Percentiles rank a stretch among this genome's conserved stretches.
These are phyloP conservation scores for Penaeus indicus DNA, from an alignment of 1,140 invertebrate genomes.

Conservation along the genomic window DNA sequence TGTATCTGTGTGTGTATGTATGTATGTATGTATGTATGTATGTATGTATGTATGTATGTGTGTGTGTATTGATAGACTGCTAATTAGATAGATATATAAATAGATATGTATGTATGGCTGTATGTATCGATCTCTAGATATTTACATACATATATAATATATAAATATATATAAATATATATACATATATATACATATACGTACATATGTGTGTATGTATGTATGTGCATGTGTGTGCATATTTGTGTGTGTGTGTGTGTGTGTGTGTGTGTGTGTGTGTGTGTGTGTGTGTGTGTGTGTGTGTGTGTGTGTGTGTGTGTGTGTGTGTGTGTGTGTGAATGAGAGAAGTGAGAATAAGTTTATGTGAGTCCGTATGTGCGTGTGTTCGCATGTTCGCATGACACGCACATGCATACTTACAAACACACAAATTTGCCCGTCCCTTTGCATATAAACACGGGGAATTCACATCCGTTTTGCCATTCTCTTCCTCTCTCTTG, in stretches of 20 bases:
- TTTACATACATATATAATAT: slow-evolving; percentile 9
- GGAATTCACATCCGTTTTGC: no score
- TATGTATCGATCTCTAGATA: not conserved
- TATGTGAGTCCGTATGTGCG: no score
- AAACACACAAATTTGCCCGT: not conserved
- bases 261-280: no score
- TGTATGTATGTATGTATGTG: not conserved
- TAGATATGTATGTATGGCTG: not conserved
- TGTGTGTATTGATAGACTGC: not conserved
- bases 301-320: no score
- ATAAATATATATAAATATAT: slow-evolving; percentile 32
- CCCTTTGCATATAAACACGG: not conserved
- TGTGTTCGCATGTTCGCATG: no score
- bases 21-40: slow-evolving; percentile 11
- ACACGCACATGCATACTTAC: no score
- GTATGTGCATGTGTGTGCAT: not conserved
- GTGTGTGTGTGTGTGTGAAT: no score
- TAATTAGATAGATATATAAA: slow-evolving; percentile 6
- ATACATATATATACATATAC: not conserved
- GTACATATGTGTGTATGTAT: not conserved
- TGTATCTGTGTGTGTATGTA: not conserved
- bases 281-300: no score
- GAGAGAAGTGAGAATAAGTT: no score
- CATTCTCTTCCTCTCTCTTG: no score
- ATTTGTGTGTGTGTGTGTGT: no score